Percentiles rank a stretch among this genome's conserved stretches.
Evolutionary conservation across 1,140 invertebrate genomes (phyloP).

Genomic region (Drosophila pruinosa): DNA sequence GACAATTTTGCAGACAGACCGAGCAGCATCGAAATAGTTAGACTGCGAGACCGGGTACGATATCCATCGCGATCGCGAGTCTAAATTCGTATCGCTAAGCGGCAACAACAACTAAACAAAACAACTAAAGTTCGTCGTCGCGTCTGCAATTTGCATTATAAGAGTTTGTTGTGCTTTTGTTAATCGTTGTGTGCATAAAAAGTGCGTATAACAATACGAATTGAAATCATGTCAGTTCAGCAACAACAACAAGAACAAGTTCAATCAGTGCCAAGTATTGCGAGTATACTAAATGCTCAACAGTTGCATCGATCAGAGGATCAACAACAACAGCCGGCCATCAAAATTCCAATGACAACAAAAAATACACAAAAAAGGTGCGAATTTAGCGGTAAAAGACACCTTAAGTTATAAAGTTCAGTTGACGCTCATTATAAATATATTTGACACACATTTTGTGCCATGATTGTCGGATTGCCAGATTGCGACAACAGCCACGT

Average conservation of each 20-base stretch:
- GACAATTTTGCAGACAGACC: conserved; percentile 17
- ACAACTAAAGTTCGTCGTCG: conserved; percentile 28
- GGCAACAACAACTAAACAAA: neutral
- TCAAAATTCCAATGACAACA: conserved; percentile 27
- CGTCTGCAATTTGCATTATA: conserved; percentile 35
- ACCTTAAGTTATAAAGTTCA: conserved; percentile 30
- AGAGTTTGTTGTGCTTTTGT: conserved; percentile 2
- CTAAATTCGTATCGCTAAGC: conserved; percentile 3
- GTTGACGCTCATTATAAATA: conserved; percentile 16
- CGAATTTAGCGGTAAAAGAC: conserved; percentile 30
- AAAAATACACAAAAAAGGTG: conserved; percentile 56
- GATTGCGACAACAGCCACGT: conserved; percentile 31
- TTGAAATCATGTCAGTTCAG: conserved; percentile 43
- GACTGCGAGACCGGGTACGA: neutral
- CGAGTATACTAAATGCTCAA: conserved; percentile 9
- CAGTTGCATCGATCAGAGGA: conserved; percentile 3
- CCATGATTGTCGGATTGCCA: neutral
- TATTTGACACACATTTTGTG: conserved; percentile 60
- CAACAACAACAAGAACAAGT: conserved; percentile 34
- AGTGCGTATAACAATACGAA: conserved; percentile 41
- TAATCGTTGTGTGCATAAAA: conserved; percentile 10
- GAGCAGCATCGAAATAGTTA: conserved; percentile 18
- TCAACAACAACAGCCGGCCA: conserved; percentile 4
- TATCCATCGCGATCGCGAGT: conserved; percentile 4
- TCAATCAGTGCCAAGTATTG: conserved; percentile 22